These are phyloP conservation scores for Actinostola sp. DNA, from an alignment of 92 coral and sea anemone genomes.

Conservation along the genomic window DNA sequence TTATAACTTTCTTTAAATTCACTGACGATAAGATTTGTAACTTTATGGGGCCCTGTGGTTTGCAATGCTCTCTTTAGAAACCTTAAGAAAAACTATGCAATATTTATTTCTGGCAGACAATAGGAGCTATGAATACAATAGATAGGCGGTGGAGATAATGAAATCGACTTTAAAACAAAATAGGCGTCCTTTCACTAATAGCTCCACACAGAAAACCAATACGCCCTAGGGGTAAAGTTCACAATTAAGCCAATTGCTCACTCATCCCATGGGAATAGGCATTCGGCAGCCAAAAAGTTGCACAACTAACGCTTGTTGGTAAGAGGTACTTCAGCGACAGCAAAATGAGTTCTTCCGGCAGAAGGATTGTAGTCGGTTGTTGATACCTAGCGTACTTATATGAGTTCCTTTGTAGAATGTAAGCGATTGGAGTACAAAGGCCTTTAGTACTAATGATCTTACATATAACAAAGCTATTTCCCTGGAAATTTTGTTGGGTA, in stretches of 20 bases:
- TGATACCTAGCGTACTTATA: constrained; percentile 22
- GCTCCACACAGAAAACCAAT: constrained; percentile 21
- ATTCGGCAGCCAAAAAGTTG: neutral
- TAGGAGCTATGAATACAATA: constrained; percentile 16
- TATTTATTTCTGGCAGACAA: constrained; percentile 22
- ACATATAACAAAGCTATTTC: constrained; percentile 40
- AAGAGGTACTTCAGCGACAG: neutral
- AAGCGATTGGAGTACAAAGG: constrained; percentile 16
- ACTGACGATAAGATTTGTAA: no score
- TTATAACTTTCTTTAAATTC: neutral
- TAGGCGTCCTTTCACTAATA: constrained; percentile 40
- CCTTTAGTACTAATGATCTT: constrained; percentile 38
- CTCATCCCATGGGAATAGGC: constrained; percentile 5
- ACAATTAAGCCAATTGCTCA: constrained; percentile 1
- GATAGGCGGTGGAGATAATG: constrained; percentile 34
- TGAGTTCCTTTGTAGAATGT: constrained; percentile 30
- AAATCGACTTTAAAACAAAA: constrained; percentile 18
- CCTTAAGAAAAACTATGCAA: neutral
- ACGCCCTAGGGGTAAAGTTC: constrained; percentile 16
- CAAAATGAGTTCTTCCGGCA: no score
- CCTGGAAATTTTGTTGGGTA: constrained; percentile 55
- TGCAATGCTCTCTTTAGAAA: neutral
- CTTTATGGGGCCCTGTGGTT: constrained; percentile 1
- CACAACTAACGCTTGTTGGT: neutral
- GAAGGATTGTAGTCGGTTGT: no score